A percentile compares a stretch with the other conserved stretches of the same genome.
phyloP scores from a whole-genome alignment of 2,797 vertebrate species.

The Paedocypris micromegethes region DNA sequence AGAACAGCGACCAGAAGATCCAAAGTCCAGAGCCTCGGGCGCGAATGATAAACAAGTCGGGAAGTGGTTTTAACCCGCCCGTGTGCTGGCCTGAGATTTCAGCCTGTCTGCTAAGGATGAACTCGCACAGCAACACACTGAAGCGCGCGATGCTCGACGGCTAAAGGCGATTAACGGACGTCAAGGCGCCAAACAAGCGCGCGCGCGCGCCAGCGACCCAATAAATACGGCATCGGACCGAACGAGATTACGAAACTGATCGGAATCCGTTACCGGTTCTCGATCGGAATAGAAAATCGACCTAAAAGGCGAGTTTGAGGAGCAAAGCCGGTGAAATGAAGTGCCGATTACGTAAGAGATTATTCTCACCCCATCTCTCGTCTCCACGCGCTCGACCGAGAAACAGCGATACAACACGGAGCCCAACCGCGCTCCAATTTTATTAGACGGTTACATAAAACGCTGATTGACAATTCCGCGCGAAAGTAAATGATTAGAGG shows the following conservation, averaged over 20 bases:
- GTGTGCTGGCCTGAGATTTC: background rate
- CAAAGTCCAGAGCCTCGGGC: slow-evolving; percentile 21
- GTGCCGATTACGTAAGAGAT: slow-evolving; percentile 57
- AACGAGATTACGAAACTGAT: background rate
- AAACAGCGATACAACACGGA: slow-evolving; percentile 16
- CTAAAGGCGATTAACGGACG: background rate
- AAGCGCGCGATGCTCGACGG: background rate
- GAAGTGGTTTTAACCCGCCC: slow-evolving; percentile 8
- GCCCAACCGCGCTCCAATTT: slow-evolving; percentile 30
- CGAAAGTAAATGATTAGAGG: slow-evolving; percentile 41
- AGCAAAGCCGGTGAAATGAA: slow-evolving; percentile 7
- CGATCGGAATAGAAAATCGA: no score
- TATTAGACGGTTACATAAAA: slow-evolving; percentile 38
- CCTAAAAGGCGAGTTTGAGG: background rate
- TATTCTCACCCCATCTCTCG: slow-evolving; percentile 68
- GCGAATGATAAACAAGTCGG: slow-evolving; percentile 18
- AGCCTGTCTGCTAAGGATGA: no score
- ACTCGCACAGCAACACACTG: no score
- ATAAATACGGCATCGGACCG: background rate
- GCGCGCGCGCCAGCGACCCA: background rate
- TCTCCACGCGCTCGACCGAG: slow-evolving; percentile 42
- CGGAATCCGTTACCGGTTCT: background rate
- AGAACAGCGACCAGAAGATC: slow-evolving; percentile 56
- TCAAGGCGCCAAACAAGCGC: background rate
- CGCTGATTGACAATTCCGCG: slow-evolving; percentile 37